Evolutionary conservation across 2,113 vertebrate species (phyloP).

Genomic region (Spilogale gracilis): DNA sequence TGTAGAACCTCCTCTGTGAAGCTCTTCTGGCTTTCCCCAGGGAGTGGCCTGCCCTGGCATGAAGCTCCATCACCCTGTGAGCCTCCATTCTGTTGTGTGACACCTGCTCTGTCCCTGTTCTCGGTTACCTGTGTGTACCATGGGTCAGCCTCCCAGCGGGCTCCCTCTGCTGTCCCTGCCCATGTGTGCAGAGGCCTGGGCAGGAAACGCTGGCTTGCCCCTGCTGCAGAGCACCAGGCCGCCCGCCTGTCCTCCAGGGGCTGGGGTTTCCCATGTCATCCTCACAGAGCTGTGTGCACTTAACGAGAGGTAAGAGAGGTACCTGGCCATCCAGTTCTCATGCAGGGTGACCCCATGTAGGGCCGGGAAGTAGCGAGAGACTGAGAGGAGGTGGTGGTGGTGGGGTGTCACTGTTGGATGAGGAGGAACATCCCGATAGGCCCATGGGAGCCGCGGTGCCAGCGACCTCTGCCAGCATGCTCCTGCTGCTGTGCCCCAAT

Average conservation of each 20-base stretch:
- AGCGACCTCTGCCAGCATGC: rapidly evolving
- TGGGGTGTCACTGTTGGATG: no score
- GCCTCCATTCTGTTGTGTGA: neutral
- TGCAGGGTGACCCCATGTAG: rapidly evolving
- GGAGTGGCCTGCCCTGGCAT: no score
- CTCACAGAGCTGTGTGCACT: neutral
- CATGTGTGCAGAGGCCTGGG: neutral
- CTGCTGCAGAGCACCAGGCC: rapidly evolving
- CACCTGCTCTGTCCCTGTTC: neutral
- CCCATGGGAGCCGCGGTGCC: neutral
- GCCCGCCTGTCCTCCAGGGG: neutral
- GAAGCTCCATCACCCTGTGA: neutral
- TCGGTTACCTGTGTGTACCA: neutral
- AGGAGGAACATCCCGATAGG: neutral
- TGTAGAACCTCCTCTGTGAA: neutral
- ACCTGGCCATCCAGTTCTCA: neutral
- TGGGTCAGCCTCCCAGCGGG: neutral
- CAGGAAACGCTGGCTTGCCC: neutral
- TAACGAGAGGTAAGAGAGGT: neutral
- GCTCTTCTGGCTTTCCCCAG: neutral
- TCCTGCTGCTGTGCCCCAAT: rapidly evolving
- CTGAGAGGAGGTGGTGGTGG: neutral
- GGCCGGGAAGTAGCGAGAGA: neutral
- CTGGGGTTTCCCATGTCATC: neutral
- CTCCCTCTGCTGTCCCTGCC: neutral